Conservation (phyloP, 1,140 invertebrate genomes). For the Aphelinus atriplicis region DNA sequence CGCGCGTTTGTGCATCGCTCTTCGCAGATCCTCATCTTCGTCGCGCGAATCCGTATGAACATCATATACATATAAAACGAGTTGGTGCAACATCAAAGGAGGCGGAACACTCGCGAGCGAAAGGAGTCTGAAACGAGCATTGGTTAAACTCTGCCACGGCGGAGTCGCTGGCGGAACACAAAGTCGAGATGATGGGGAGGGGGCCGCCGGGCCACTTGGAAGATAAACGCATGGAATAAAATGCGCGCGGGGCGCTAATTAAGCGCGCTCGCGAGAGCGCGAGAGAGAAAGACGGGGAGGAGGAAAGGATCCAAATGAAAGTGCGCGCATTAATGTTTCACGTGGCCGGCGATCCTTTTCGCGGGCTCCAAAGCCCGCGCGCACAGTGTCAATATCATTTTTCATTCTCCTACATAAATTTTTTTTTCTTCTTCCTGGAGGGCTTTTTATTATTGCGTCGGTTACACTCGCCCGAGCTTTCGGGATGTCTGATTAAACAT, state of each 20-base stretch:
- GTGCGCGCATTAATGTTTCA: slow-evolving; percentile 53
- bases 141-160: too few species aligned
- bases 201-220: slow-evolving; percentile 2
- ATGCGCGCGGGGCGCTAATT: slow-evolving; percentile 50
- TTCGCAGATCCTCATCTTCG: too few species aligned
- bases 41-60: too few species aligned
- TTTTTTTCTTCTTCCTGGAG: too few species aligned
- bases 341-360: slow-evolving; percentile 36
- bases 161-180: too few species aligned
- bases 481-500: slow-evolving; percentile 32
- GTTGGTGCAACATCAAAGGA: too few species aligned
- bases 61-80: too few species aligned
- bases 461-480: not conserved
- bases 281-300: slow-evolving; percentile 14
- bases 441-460: not conserved
- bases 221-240: slow-evolving; percentile 36
- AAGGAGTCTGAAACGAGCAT: too few species aligned
- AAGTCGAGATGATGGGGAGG: too few species aligned
- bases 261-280: slow-evolving; percentile 44
- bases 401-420: slow-evolving; percentile 1
- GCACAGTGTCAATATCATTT: slow-evolving; percentile 20
- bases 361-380: not conserved
- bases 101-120: too few species aligned
- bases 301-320: not conserved
- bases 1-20: too few species aligned